Percentiles rank a stretch among this genome's conserved stretches.
Conservation (phyloP, 2,888 invertebrate species). For the Cantharis lateralis region DNA sequence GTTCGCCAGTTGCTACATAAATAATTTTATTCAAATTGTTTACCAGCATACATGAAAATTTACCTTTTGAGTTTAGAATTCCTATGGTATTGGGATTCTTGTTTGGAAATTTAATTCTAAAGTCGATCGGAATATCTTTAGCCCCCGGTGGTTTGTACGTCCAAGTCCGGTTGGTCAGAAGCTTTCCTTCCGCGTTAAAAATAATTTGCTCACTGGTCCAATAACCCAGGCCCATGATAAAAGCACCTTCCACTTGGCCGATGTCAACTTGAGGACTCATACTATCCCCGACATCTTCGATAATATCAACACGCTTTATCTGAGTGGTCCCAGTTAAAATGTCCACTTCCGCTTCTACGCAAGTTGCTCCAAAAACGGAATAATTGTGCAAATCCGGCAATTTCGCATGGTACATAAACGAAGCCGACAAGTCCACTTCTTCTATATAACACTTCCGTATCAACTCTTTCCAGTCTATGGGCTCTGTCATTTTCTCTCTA, state of each 20-base stretch:
- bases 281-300: neutral
- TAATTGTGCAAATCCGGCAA: slow-evolving; percentile 55
- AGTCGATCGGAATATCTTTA: neutral
- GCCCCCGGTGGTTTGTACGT: neutral
- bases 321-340: slow-evolving; percentile 54
- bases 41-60: neutral
- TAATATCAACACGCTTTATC: neutral
- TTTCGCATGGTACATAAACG: slow-evolving; percentile 55
- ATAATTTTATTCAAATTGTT: neutral
- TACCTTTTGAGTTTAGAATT: neutral
- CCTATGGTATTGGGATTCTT: neutral
- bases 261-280: neutral
- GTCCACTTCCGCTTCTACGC: slow-evolving; percentile 77
- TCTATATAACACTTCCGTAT: slow-evolving; percentile 59
- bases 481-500: slow-evolving; percentile 55
- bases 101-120: neutral
- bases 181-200: neutral
- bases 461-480: slow-evolving; percentile 62
- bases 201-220: neutral
- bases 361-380: slow-evolving; percentile 66
- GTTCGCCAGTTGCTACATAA: neutral
- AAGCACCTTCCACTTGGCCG: neutral
- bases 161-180: neutral
- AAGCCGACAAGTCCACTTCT: slow-evolving; percentile 65
- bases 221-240: neutral